Conservation (phyloP, 2,888 invertebrate genomes). For the Nymphalis urticae region DNA sequence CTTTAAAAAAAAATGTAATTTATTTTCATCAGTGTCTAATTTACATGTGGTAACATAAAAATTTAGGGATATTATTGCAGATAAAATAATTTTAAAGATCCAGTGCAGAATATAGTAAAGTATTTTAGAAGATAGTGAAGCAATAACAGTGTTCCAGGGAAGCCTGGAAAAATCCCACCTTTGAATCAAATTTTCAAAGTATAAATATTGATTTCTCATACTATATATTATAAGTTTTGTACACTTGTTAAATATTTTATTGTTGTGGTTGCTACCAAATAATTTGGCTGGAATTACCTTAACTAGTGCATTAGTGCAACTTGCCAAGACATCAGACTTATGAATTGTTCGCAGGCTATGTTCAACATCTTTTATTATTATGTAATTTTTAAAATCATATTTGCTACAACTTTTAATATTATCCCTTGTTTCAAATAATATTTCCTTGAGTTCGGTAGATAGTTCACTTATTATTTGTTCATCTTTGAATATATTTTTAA, state of each 20-base stretch:
- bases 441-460: conserved; percentile 45
- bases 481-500: conserved; percentile 49
- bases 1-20: conserved; percentile 71
- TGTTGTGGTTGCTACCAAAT: conserved; percentile 60
- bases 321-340: conserved; percentile 55
- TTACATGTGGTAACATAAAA: conserved; percentile 74
- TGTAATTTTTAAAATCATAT: conserved; percentile 61
- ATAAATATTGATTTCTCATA: conserved; percentile 68
- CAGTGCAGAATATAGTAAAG: conserved; percentile 53
- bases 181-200: conserved; percentile 47
- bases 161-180: conserved; percentile 59
- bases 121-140: conserved; percentile 40
- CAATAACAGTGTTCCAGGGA: conserved; percentile 54
- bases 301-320: conserved; percentile 52
- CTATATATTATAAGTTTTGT: conserved; percentile 56
- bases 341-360: conserved; percentile 48
- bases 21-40: conserved; percentile 68
- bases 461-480: conserved; percentile 48
- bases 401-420: conserved; percentile 53
- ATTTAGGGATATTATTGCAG: conserved; percentile 66
- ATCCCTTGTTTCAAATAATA: conserved; percentile 49
- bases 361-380: conserved; percentile 39
- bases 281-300: conserved; percentile 62
- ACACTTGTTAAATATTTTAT: conserved; percentile 58
- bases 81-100: conserved; percentile 61